Conservation (phyloP, 2,797 vertebrate species). For the Clarias platycephalus region DNA sequence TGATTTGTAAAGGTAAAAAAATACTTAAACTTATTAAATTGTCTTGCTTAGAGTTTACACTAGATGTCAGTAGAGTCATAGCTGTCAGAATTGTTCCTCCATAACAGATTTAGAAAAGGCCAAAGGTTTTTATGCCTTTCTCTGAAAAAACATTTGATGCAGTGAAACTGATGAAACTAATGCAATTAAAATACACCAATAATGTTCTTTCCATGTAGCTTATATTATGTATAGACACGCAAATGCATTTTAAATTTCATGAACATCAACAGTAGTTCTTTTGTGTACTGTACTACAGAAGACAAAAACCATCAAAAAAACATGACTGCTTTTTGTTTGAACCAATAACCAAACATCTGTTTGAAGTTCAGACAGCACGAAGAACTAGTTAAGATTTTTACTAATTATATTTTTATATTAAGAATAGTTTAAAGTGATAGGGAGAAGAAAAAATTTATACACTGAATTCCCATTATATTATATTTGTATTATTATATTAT, state of each 20-base stretch:
- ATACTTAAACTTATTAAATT: neutral
- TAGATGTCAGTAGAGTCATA: slow-evolving; percentile 2
- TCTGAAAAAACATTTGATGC: neutral
- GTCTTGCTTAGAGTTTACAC: neutral
- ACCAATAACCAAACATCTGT: neutral
- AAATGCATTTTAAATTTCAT: neutral
- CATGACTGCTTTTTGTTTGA: neutral
- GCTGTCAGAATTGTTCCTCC: neutral
- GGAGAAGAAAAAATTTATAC: neutral
- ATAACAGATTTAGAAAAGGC: neutral
- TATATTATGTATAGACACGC: neutral
- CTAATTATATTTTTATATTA: neutral
- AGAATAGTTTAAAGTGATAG: neutral
- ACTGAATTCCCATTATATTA: neutral
- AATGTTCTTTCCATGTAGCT: neutral
- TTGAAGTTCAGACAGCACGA: neutral
- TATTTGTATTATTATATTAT: neutral
- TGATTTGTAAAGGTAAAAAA: neutral
- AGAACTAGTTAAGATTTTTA: neutral
- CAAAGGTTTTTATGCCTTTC: neutral
- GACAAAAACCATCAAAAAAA: neutral
- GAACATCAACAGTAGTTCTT: slow-evolving; percentile 1
- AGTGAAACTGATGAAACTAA: neutral
- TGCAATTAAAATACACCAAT: neutral
- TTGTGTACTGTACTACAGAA: neutral